phyloP scores from a whole-genome alignment of 2,888 invertebrate genomes.

The Masnerella sp. region DNA sequence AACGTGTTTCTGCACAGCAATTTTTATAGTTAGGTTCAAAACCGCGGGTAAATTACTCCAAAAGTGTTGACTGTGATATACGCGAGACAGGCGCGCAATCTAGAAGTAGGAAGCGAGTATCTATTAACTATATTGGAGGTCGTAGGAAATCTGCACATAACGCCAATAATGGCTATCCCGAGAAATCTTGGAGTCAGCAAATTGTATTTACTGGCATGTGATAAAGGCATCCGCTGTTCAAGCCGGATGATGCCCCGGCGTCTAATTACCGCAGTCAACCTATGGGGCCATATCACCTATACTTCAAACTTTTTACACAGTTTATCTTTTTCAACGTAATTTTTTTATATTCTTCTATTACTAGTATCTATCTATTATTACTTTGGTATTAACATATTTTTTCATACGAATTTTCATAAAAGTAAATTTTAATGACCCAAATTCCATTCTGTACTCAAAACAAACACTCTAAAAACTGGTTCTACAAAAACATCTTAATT shows the following conservation, averaged over 20 bases:
- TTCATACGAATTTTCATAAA: too few relatives aligned
- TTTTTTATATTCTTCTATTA: too few relatives aligned
- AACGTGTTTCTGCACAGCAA: constrained; percentile 15
- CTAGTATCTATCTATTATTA: too few relatives aligned
- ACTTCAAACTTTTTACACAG: too few relatives aligned
- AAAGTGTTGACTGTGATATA: constrained; percentile 41
- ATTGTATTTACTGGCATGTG: constrained; percentile 34
- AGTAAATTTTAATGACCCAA: too few relatives aligned
- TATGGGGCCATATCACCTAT: too few relatives aligned
- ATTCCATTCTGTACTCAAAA: too few relatives aligned
- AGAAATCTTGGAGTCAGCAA: constrained; percentile 42
- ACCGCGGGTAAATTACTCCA: constrained; percentile 28
- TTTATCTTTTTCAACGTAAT: too few relatives aligned
- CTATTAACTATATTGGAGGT: constrained; percentile 47
- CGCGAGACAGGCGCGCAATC: constrained; percentile 16
- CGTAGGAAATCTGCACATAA: constrained; percentile 51
- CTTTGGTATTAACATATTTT: too few relatives aligned
- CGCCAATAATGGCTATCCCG: constrained; percentile 49
- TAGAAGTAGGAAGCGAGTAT: constrained; percentile 45
- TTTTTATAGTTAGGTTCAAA: constrained; percentile 18
- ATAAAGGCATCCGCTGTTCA: constrained; percentile 53
- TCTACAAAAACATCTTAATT: too few relatives aligned
- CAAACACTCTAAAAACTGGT: too few relatives aligned
- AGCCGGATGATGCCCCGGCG: constrained; percentile 44
- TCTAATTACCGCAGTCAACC: too few relatives aligned